A percentile compares a stretch with the other conserved stretches of the same genome.
phyloP scores from a whole-genome alignment of 1,140 invertebrate genomes.

The Drosophila kurseongensis region DNA sequence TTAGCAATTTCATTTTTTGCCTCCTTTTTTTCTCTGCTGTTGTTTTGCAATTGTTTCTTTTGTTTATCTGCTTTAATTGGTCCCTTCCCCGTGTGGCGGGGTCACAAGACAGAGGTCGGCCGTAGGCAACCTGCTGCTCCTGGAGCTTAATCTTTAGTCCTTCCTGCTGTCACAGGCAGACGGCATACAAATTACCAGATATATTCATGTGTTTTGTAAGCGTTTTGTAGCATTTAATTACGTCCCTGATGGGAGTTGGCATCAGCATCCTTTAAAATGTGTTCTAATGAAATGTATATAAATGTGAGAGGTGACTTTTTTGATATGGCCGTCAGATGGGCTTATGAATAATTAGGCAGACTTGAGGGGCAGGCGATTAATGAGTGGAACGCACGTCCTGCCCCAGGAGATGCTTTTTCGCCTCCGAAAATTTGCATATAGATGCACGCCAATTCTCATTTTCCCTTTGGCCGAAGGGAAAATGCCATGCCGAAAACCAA shows the following conservation, averaged over 20 bases:
- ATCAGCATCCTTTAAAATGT: conserved; percentile 12
- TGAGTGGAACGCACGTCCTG: conserved; percentile 36
- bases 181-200: conserved; percentile 10
- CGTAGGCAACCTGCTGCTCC: conserved; percentile 42
- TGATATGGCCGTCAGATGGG: conserved; percentile 68
- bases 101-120: conserved; percentile 39
- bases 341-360: conserved; percentile 76
- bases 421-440: conserved; percentile 34
- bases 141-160: conserved; percentile 27
- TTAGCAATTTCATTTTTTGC: conserved; percentile 60
- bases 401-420: conserved; percentile 10
- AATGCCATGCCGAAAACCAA: conserved; percentile 70
- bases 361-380: conserved; percentile 56
- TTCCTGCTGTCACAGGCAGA: conserved; percentile 34
- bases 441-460: conserved; percentile 30
- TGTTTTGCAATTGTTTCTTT: conserved; percentile 68
- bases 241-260: conserved; percentile 1
- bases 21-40: conserved; percentile 42
- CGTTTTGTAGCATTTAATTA: conserved; percentile 62
- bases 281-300: conserved; percentile 56
- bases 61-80: conserved; percentile 82
- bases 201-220: conserved; percentile 18
- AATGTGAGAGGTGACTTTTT: conserved; percentile 60
- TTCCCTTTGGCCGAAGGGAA: conserved; percentile 8
- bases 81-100: conserved; percentile 4